Percentiles rank a stretch among this genome's conserved stretches.
These are phyloP conservation scores for Coregonus sp. DNA, from an alignment of 2,797 vertebrate species.

Conservation along the genomic window DNA sequence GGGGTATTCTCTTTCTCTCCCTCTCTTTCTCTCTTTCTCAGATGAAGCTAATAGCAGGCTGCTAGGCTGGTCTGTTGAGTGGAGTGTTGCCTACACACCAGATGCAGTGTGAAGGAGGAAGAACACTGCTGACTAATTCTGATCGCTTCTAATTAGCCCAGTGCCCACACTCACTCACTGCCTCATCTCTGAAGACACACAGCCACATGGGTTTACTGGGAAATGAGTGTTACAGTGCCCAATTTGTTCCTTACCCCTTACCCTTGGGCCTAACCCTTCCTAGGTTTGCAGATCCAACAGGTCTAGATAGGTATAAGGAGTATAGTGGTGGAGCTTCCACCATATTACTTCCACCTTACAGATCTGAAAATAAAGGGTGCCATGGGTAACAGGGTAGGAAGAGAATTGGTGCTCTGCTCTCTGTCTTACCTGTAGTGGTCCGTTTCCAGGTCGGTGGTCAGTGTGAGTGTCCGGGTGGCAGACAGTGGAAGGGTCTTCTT, in stretches of 20 bases:
- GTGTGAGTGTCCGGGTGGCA: constrained; percentile 55
- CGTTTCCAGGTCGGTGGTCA: constrained; percentile 61
- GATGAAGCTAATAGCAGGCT: neutral
- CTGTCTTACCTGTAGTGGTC: constrained; percentile 83
- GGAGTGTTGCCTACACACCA: constrained; percentile 66
- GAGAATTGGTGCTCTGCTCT: no score
- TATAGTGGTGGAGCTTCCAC: no score
- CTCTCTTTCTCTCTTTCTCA: no score
- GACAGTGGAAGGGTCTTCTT: constrained; percentile 74
- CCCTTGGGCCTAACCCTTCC: no score
- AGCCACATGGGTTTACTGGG: neutral
- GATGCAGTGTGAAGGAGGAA: constrained; percentile 69
- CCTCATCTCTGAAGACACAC: neutral
- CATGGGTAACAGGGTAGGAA: no score
- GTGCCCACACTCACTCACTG: neutral
- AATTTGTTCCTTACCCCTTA: no score
- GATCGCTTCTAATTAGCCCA: constrained; percentile 21
- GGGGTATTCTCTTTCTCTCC: no score
- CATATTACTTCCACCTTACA: no score
- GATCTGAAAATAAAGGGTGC: no score
- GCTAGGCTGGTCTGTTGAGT: neutral
- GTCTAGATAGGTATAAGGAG: no score
- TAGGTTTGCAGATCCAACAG: no score
- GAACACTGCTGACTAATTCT: constrained; percentile 29
- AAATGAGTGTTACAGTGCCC: no score